phyloP scores from a whole-genome alignment of 2,888 invertebrate species.

The Lasius fuliginosus region DNA sequence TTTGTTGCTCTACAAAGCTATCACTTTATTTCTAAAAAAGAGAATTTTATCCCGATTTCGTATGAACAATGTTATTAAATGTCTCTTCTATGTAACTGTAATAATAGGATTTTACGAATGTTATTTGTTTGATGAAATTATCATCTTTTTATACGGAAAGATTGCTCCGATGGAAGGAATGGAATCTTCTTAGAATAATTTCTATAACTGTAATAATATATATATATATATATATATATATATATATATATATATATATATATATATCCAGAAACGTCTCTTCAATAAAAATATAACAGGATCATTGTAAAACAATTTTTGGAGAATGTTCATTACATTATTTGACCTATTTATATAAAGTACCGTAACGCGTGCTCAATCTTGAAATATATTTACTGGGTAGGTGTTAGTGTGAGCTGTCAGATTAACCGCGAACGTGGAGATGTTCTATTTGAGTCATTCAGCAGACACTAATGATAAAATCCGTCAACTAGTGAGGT shows the following conservation, averaged over 20 bases:
- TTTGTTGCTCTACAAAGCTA: neutral
- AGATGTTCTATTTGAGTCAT: constrained; percentile 34
- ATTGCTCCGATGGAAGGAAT: neutral
- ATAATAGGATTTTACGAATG: neutral
- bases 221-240: too few relatives aligned
- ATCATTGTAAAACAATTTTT: constrained; percentile 15
- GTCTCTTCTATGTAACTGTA: neutral
- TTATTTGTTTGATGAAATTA: neutral
- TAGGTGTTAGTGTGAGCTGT: neutral
- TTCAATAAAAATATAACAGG: neutral
- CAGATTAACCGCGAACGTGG: neutral
- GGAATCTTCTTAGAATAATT: neutral
- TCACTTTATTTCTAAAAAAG: neutral
- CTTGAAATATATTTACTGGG: neutral
- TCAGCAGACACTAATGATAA: constrained; percentile 33
- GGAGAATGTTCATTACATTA: neutral
- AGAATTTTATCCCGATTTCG: neutral
- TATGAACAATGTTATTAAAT: neutral
- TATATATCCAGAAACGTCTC: neutral
- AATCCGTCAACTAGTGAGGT: constrained; percentile 6
- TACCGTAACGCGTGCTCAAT: neutral
- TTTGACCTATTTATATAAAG: neutral
- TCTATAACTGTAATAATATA: neutral
- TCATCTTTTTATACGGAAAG: neutral
- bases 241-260: neutral